These are phyloP conservation scores for Unio delphinus DNA, from an alignment of 2,888 invertebrate genomes.

Conservation along the genomic window DNA sequence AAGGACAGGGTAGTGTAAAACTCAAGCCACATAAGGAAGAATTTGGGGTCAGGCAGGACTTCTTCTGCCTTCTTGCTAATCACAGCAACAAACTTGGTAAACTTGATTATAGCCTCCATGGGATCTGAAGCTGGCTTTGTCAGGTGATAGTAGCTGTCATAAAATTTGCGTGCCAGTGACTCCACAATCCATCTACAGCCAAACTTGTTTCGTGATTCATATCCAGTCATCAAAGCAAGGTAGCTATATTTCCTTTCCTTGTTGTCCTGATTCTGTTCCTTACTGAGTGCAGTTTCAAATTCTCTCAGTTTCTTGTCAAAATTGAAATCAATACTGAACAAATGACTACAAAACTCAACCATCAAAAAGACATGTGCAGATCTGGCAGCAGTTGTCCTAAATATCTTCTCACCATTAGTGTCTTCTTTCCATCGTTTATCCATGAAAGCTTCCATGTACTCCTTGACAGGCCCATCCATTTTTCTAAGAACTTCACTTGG, in stretches of 20 bases:
- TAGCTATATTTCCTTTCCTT: not conserved
- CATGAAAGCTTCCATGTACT: conserved; percentile 11
- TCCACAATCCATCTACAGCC: conserved; percentile 3
- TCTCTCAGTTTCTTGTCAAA: conserved; percentile 1
- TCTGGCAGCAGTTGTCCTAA: conserved; percentile 10
- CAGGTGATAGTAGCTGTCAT: conserved; percentile 18
- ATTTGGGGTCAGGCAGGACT: conserved; percentile 26
- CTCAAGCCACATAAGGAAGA: conserved; percentile 41
- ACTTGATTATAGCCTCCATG: conserved; percentile 29
- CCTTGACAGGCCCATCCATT: conserved; percentile 4
- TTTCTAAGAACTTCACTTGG: conserved; percentile 10
- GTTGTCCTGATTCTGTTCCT: no score
- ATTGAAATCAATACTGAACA: conserved; percentile 10
- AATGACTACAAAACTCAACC: conserved; percentile 18
- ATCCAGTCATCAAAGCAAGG: conserved; percentile 13
- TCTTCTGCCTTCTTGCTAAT: conserved; percentile 6
- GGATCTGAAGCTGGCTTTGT: conserved; percentile 18
- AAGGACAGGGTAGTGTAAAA: conserved; percentile 26
- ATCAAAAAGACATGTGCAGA: conserved; percentile 17
- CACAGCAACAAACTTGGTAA: conserved; percentile 33
- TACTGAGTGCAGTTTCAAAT: no score
- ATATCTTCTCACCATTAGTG: conserved; percentile 1
- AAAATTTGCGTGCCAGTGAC: conserved; percentile 17
- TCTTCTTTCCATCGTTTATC: conserved; percentile 12
- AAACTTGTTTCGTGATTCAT: not conserved